Base-by-base conservation (phyloP, 2,113 vertebrate genomes). In the Phocoena sinus region DNA sequence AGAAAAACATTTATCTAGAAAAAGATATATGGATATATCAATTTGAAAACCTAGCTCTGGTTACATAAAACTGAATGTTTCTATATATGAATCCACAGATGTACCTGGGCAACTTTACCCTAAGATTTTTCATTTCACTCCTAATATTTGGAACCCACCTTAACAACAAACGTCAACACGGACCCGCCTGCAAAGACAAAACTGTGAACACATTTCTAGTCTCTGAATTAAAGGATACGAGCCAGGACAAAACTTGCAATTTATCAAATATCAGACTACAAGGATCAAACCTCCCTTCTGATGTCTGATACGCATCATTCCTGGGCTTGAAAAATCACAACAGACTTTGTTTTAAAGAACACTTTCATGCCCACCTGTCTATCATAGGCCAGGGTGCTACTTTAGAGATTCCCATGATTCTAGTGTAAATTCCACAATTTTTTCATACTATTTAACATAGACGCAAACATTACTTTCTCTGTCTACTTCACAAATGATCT, bases 261-360 rank as follows among this genome's bases (percentile, higher is more conserved):
- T 95, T 38, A 92, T 94, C 95, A 98, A 95, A 95, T 0, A 70
- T 84, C 86, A 97, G 67, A 93, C 86, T 33, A n/a, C 41, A 96
- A 85, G 90, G 92, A 92, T 18, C 73, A 76, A 60, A 95, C 95
- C 63, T 88, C 74, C 60, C 63, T 96, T 95, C 88, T 92, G 94
- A 95, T 86, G 76, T 94, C 92, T 88, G 76, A 60, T 62, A 85
- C 23, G 58, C 31, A 91, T 95, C 63, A 96, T 89, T 96, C 23
- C 53, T 63, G 53, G 76, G 85, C 92, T 92, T 90, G 95, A 94
- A 97, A 97, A 97, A 96, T 73, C 82, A 91, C 50, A 95, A 63
- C 89, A 93, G 62, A 82, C 83, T 96, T 95, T 98, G 93, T 95
- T 97, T 92, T 91, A 93, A 98, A 94, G 85, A 89, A 96, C 26